Evolutionary conservation across 2,888 invertebrate species (phyloP), one percentile per base, ranked within the genome.

Genomic region (Eristalis tenax): DNA sequence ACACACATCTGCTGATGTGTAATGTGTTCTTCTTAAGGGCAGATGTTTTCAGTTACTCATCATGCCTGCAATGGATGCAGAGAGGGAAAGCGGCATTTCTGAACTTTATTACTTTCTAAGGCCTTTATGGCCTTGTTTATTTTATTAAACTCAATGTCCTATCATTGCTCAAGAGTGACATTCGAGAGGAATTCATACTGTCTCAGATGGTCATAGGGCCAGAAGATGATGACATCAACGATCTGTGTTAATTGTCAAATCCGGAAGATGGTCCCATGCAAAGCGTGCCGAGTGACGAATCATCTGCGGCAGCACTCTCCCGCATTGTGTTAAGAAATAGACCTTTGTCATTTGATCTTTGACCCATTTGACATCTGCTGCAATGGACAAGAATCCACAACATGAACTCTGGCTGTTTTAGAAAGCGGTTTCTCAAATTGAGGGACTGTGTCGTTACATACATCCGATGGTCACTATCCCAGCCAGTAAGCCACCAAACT

Each of bases 1-100:
- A 23, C 26, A 43, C 28, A 63, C 73, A 73, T 43, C 73, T 73
- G 73, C 22, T 22, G 50, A 50, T 18, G 50, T 50, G 13, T 10
- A n/a, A n/a, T 68, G 18, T 28, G 22, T 43, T n/a, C 22, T 69
- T 23, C 26, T 26, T 26, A 43, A 22, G 11, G 57, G 22, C 71
- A 71, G 71, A 63, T 43, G 43, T 22, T n/a, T 18, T 8, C 15
- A 59, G 23, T 26, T 23, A 6, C 50, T 18, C 50, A 50, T 50
- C 18, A 6, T 50, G 18, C 4, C 2, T 4, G 18, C 35, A 35
- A 28, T 35, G 35, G 10, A 35, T 4, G 13, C 3, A 38, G 38
- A 38, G 11, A 11, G 13, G 32, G 32, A 32, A 32, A 18, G 50
- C 50, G 50, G 50, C 18, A n/a, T 50, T n/a, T 50, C 1, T 50